Conservation (phyloP, 2,888 invertebrate genomes). For the Arenicola marina region DNA sequence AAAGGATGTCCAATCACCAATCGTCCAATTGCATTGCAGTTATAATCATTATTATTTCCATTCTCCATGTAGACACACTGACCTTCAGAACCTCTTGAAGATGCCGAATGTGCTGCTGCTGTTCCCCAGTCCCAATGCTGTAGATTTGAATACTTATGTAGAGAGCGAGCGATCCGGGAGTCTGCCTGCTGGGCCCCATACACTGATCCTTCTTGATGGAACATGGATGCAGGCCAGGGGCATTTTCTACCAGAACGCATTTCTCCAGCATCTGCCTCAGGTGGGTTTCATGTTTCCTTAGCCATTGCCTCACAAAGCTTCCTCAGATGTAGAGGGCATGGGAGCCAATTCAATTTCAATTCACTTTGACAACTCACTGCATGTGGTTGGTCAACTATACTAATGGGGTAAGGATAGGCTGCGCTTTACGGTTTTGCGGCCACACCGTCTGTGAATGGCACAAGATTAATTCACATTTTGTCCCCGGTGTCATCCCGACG, state of each 20-base stretch:
- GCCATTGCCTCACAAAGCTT: no score
- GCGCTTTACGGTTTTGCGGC: no score
- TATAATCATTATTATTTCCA: background rate
- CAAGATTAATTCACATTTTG: no score
- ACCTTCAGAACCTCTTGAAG: background rate
- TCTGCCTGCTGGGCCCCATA: constrained; percentile 53
- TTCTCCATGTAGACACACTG: background rate
- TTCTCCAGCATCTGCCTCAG: constrained; percentile 76
- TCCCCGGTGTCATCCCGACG: no score
- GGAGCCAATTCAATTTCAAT: no score
- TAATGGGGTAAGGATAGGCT: no score
- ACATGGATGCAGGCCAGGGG: constrained; percentile 96
- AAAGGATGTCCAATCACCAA: no score
- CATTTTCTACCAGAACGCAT: constrained; percentile 81
- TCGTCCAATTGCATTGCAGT: no score
- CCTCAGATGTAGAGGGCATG: no score
- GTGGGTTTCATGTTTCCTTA: constrained; percentile 49
- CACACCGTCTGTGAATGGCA: no score
- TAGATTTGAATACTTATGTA: background rate
- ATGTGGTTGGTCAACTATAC: no score
- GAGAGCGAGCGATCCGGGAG: background rate
- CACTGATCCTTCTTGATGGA: constrained; percentile 85
- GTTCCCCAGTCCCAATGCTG: constrained; percentile 10
- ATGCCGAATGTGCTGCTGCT: background rate
- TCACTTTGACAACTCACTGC: background rate